Evolutionary conservation across 2,113 vertebrate genomes (phyloP), one percentile per base, ranked within the genome.

Genomic region (Leiothrix lutea): DNA sequence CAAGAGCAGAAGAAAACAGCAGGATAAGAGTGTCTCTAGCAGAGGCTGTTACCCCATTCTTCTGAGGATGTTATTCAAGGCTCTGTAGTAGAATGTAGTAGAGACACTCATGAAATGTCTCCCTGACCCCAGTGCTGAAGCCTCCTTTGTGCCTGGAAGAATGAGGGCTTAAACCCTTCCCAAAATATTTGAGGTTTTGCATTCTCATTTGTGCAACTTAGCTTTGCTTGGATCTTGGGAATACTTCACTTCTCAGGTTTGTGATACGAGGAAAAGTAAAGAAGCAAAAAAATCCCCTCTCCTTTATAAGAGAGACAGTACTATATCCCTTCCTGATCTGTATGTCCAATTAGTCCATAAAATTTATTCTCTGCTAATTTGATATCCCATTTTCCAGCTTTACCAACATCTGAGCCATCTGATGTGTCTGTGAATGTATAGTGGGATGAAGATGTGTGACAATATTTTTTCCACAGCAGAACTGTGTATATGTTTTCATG

Each of bases 101-200:
- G 58, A 60, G 35, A 64, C 53, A 90, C 80, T 80, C 1, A 0
- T 0, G 2, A 95, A 94, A 82, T 72, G 28, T 86, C 82, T 95
- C 53, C 77, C 73, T 88, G 80, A 94, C 56, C 60, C 85, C 82
- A 80, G 33, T 74, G 85, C 71, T n/a, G n/a, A n/a, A n/a, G n/a
- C n/a, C n/a, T 94, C 53, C 65, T 96, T 95, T 96, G 90, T 96
- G 65, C 65, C 69, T 67, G 65, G 45, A 90, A 95, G 88, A 94
- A 92, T 84, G 61, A 86, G 57, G 86, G 53, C 72, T 93, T 94
- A 96, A 94, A 74, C 42, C 44, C 65, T 90, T 92, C 80, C 92
- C 80, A 92, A 95, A 93, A 92, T 78, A 81, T 57, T 93, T 92
- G 40, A 56, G 45, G 48, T 40, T 94, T 96, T 86, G 44, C 53